Conservation (phyloP, 2,888 invertebrate species). For the Drosophila paranaensis region DNA sequence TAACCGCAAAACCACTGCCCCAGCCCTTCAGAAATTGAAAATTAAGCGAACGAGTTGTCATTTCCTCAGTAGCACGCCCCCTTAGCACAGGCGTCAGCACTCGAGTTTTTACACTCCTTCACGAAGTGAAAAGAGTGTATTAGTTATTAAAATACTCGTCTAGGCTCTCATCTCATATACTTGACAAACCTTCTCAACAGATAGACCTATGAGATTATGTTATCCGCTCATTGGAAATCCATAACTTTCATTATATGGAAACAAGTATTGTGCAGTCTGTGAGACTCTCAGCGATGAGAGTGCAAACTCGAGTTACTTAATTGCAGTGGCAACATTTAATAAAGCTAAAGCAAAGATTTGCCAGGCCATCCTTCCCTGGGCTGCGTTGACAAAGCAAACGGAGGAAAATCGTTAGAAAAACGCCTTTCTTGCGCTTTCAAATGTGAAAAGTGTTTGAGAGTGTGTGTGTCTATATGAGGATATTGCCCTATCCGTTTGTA, state of each 20-base stretch:
- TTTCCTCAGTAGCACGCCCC: slow-evolving; percentile 10
- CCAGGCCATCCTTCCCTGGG: background rate
- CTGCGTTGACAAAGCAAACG: slow-evolving; percentile 15
- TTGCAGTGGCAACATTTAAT: slow-evolving; percentile 71
- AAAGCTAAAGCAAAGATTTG: slow-evolving; percentile 42
- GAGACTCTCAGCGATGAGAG: background rate
- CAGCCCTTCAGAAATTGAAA: slow-evolving; percentile 35
- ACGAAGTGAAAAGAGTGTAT: background rate
- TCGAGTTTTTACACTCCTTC: background rate
- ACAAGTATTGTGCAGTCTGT: too few relatives aligned
- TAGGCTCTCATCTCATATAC: too few relatives aligned
- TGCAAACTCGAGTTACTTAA: slow-evolving; percentile 58
- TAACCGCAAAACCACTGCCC: slow-evolving; percentile 29
- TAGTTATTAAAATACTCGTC: background rate
- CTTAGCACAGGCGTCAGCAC: background rate
- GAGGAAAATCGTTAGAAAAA: slow-evolving; percentile 39
- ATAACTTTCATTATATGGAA: too few relatives aligned
- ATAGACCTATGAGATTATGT: too few relatives aligned
- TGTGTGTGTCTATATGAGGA: slow-evolving; percentile 13
- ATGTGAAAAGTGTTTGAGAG: slow-evolving; percentile 15
- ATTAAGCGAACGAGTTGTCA: slow-evolving; percentile 49
- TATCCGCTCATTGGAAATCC: too few relatives aligned
- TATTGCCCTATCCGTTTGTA: background rate
- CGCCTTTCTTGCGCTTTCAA: slow-evolving; percentile 52
- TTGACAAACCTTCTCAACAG: too few relatives aligned